Conservation (phyloP, 2,888 invertebrate genomes). For the Scelioninae gen. 2 region DNA sequence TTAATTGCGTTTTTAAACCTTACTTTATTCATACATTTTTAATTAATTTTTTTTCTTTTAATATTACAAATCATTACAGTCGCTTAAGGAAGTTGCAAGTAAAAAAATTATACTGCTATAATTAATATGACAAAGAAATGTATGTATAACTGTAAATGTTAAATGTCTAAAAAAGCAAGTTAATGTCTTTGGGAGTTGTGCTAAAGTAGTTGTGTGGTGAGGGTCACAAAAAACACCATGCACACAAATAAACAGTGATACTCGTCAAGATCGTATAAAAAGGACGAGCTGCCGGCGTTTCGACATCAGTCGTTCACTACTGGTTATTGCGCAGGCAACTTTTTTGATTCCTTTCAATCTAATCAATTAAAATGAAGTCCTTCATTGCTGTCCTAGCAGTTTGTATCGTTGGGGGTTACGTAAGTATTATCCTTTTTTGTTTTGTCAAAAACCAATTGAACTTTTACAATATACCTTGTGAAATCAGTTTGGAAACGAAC, state of each 20-base stretch:
- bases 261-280: slow-evolving; percentile 33
- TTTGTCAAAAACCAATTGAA: too few species aligned
- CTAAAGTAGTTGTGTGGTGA: neutral
- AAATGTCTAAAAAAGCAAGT: slow-evolving; percentile 2
- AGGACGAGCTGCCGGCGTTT: slow-evolving; percentile 7
- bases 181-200: slow-evolving; percentile 19
- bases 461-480: too few species aligned
- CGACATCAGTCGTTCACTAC: slow-evolving; percentile 28
- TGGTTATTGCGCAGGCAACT: slow-evolving; percentile 29
- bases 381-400: slow-evolving; percentile 59
- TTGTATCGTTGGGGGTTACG: slow-evolving; percentile 60
- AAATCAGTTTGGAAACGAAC: too few species aligned
- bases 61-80: too few species aligned
- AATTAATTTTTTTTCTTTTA: too few species aligned
- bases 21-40: too few species aligned
- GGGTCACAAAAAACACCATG: slow-evolving; percentile 32
- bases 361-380: slow-evolving; percentile 60
- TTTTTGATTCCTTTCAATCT: slow-evolving; percentile 1
- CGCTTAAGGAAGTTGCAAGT: too few species aligned
- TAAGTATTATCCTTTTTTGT: slow-evolving; percentile 48
- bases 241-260: slow-evolving; percentile 1
- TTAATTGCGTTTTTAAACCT: too few species aligned
- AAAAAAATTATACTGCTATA: neutral
- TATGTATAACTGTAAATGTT: slow-evolving; percentile 33
- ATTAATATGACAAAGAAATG: slow-evolving; percentile 13